A percentile compares a stretch with the other conserved stretches of the same genome.
These are phyloP conservation scores for Epinephelus fuscoguttatus DNA, from an alignment of 2,113 vertebrate genomes.

Conservation along the genomic window DNA sequence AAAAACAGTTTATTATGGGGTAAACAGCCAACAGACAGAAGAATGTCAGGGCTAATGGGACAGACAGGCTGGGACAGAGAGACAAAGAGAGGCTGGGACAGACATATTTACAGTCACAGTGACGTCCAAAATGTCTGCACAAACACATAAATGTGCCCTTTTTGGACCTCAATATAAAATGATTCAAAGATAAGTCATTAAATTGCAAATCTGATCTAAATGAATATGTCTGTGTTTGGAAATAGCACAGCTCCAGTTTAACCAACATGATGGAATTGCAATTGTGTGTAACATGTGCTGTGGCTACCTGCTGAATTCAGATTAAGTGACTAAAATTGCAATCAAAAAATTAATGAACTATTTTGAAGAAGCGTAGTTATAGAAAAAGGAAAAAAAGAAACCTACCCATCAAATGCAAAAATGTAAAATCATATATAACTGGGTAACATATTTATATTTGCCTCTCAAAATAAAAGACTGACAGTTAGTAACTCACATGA, in stretches of 20 bases:
- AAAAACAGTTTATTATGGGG: slow-evolving; percentile 24
- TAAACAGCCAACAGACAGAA: slow-evolving; percentile 28
- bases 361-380: background rate
- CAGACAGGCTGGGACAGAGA: background rate
- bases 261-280: background rate
- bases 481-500: background rate
- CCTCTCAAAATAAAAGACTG: background rate
- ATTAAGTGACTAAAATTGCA: background rate
- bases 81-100: slow-evolving; percentile 32
- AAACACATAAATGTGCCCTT: background rate
- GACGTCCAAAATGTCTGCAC: background rate
- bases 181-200: fast-evolving
- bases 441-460: background rate
- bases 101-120: slow-evolving; percentile 13
- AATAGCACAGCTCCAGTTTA: background rate
- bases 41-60: slow-evolving; percentile 44
- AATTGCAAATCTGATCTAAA: background rate
- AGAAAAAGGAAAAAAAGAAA: background rate
- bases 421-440: too few species aligned
- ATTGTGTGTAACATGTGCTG: background rate
- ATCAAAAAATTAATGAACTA: background rate
- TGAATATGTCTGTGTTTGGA: background rate
- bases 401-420: too few species aligned
- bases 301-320: background rate
- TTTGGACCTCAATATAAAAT: background rate